A percentile compares a stretch with the other conserved stretches of the same genome.
These are phyloP conservation scores for Potamarius usumacintae DNA, from an alignment of 2,113 vertebrate species.

Conservation along the genomic window DNA sequence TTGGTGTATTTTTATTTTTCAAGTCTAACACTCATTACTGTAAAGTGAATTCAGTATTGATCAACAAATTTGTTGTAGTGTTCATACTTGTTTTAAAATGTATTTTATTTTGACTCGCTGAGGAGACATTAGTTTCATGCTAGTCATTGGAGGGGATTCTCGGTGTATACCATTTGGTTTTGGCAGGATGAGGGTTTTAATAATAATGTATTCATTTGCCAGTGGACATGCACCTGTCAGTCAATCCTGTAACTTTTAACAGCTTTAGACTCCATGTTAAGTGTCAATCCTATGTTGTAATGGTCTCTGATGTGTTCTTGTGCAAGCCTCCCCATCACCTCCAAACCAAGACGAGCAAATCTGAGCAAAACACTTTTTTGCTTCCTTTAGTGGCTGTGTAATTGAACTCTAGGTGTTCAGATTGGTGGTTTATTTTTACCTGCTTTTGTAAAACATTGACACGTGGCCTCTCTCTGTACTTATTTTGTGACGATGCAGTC, in stretches of 20 bases:
- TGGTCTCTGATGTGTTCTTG: slow-evolving; percentile 24
- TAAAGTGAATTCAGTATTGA: slow-evolving; percentile 71
- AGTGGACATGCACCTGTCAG: slow-evolving; percentile 15
- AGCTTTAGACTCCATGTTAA: slow-evolving; percentile 34
- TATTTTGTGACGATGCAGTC: not conserved
- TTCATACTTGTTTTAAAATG: slow-evolving; percentile 50
- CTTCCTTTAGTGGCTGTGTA: not conserved
- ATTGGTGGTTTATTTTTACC: not conserved
- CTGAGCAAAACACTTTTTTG: not conserved
- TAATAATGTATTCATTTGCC: not conserved
- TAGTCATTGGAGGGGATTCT: not conserved
- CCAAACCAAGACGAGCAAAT: not conserved
- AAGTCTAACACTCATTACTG: slow-evolving; percentile 73
- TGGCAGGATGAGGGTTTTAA: slow-evolving; percentile 8
- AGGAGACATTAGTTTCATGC: slow-evolving; percentile 55
- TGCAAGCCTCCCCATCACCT: slow-evolving; percentile 23
- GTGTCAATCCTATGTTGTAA: slow-evolving; percentile 31
- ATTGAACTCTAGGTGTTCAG: not conserved
- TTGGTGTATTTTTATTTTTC: slow-evolving; percentile 61
- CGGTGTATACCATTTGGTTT: not conserved
- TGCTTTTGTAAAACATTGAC: slow-evolving; percentile 8
- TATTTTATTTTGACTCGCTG: slow-evolving; percentile 51
- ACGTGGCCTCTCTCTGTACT: slow-evolving; percentile 9
- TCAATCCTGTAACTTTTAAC: slow-evolving; percentile 15
- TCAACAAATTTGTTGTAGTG: slow-evolving; percentile 59